Base-by-base conservation (phyloP, 2,113 vertebrate genomes). In the Odocoileus hemionus region DNA sequence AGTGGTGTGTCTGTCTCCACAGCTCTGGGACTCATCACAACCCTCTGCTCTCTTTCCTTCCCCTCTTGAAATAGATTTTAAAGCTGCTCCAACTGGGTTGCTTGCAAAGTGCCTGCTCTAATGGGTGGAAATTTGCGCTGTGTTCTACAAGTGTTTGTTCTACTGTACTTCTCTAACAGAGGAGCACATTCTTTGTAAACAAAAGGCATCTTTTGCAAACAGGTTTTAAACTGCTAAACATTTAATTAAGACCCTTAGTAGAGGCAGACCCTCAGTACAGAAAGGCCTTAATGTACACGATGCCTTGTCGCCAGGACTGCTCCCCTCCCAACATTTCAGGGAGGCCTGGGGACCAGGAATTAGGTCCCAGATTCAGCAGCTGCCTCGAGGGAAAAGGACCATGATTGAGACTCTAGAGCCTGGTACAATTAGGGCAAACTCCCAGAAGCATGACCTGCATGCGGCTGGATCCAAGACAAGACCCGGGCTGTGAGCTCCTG, bases 361-460 rank as follows among this genome's bases (percentile, higher is more conserved):
- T 16, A 6, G 43, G 50, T 4, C 11, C 16, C 2, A 3, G 57
- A n/a, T 25, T 16, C 12, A 7, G 21, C 61, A 94, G 55, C n/a
- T 50, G 26, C 60, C 13, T 61, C 21, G 17, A 28, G 23, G 23
- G 54, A 52, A 6, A 45, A 21, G 13, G 17, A 15, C 15, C 0
- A 1, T 28, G 28, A 43, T 2, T 6, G 16, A 61, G 36, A 12
- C 0, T n/a, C 30, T 8, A 2, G 1, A n/a, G 55, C 25, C 5
- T 86, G 25, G 8, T 2, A 12, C 10, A 80, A n/a, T 36, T 3
- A 7, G 54, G 9, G 14, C 15, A 25, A 8, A 10, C 15, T 2
- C 33, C 70, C 13, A 5, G 85, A 30, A 45, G 23, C 15, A 2
- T 15, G 54, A 4, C 13, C 57, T 85, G n/a, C 11, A 5, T 45